Percentiles rank a stretch among this genome's conserved stretches.
phyloP scores from a whole-genome alignment of 2,113 vertebrate species.

The Pteronura brasiliensis region DNA sequence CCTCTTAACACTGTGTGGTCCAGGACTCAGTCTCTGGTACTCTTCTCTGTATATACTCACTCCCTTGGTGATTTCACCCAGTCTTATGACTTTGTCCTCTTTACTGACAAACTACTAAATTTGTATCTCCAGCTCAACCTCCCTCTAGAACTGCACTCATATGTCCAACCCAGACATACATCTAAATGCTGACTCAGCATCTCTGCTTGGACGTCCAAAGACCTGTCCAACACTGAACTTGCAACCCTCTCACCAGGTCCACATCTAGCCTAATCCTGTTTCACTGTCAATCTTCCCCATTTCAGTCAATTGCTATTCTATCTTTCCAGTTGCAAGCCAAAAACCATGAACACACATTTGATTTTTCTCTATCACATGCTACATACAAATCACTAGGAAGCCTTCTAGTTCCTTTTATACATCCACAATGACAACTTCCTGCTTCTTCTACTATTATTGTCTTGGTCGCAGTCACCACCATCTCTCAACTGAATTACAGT shows the following conservation, averaged over 20 bases:
- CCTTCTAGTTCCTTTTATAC: not conserved
- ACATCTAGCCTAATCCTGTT: not conserved
- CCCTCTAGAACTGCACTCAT: not conserved
- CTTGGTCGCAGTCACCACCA: not conserved
- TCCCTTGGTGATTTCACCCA: not conserved
- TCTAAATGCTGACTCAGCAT: not conserved
- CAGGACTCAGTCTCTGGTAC: not conserved
- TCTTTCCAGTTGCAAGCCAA: not conserved
- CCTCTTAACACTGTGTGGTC: not conserved
- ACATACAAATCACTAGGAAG: not conserved
- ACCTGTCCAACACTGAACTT: not conserved
- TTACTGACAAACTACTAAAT: not conserved
- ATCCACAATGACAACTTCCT: not conserved
- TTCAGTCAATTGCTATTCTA: not conserved
- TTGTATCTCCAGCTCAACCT: not conserved
- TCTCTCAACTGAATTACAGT: not conserved
- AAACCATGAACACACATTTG: not conserved
- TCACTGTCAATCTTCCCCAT: not conserved
- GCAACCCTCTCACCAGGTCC: not conserved
- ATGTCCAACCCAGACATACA: not conserved
- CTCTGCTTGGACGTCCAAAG: not conserved
- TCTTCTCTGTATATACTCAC: not conserved
- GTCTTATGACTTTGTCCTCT: not conserved
- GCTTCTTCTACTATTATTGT: not conserved
- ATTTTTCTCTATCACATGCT: not conserved